Conservation (phyloP, 2,888 invertebrate species). For the Piscicola geometra region DNA sequence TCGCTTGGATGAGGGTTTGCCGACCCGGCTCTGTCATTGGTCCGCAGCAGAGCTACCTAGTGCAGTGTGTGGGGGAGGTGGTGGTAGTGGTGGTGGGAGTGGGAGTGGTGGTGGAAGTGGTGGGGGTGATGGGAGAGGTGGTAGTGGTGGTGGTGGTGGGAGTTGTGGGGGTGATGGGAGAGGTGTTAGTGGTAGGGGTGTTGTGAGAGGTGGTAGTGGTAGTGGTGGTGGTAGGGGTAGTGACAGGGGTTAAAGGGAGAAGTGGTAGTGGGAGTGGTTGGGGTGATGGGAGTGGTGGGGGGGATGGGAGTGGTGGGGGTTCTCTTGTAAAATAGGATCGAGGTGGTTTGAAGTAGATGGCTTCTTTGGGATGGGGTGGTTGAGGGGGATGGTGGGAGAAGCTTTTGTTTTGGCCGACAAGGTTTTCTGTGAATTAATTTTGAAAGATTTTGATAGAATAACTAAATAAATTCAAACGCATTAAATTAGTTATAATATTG, state of each 20-base stretch:
- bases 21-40: constrained; percentile 98
- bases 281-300: not conserved
- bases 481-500: too few species aligned
- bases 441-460: too few species aligned
- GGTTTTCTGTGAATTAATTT: too few species aligned
- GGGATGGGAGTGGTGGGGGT: not conserved
- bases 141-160: not conserved
- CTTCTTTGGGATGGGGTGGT: too few species aligned
- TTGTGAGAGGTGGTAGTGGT: too few species aligned
- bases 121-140: not conserved
- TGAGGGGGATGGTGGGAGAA: too few species aligned
- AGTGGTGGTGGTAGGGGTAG: not conserved
- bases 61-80: constrained; percentile 55
- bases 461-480: too few species aligned
- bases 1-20: constrained; percentile 93
- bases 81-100: not conserved
- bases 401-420: too few species aligned
- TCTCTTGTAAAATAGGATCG: not conserved
- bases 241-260: not conserved
- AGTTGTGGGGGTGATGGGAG: not conserved
- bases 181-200: too few species aligned
- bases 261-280: not conserved
- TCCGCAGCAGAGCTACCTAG: constrained; percentile 88
- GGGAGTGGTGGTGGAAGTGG: not conserved
- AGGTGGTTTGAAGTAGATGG: too few species aligned